A percentile compares a stretch with the other conserved stretches of the same genome.
phyloP scores from a whole-genome alignment of 2,888 invertebrate species.

The Drosophila atroscutellata region DNA sequence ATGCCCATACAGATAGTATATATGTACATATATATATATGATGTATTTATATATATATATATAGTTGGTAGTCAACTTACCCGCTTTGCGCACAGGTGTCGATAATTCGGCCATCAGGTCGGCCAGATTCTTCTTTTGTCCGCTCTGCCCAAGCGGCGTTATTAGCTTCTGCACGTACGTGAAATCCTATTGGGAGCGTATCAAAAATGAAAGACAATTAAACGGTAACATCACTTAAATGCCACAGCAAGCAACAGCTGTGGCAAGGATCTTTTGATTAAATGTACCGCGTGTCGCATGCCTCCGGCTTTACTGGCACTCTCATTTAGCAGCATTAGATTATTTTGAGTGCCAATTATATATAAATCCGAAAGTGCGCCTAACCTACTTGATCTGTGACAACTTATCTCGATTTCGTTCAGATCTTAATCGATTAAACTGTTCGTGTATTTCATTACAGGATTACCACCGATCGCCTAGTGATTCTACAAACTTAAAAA shows the following conservation, averaged over 20 bases:
- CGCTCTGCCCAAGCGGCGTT: constrained; percentile 81
- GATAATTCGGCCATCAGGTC: constrained; percentile 84
- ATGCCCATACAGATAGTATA: constrained; percentile 1
- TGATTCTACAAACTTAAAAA: background rate
- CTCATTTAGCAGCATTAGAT: background rate
- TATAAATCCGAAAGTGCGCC: background rate
- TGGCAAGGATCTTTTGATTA: constrained; percentile 7
- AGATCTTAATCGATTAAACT: background rate
- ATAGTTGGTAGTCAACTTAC: constrained; percentile 68
- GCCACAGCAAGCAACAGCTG: background rate
- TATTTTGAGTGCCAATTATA: background rate
- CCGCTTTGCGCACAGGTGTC: constrained; percentile 83
- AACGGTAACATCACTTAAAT: background rate
- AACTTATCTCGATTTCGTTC: background rate
- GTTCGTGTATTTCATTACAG: background rate
- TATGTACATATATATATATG: background rate
- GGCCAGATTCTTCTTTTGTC: constrained; percentile 83
- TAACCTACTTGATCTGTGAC: background rate
- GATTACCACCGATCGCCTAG: background rate
- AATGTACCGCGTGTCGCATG: constrained; percentile 2
- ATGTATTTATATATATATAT: background rate
- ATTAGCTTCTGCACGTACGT: constrained; percentile 84
- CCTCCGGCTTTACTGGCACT: background rate
- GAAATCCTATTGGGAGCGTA: constrained; percentile 79
- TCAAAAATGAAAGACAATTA: constrained; percentile 14